Conservation (phyloP, 64 coral and sea anemone genomes). For the Montipora cactus region DNA sequence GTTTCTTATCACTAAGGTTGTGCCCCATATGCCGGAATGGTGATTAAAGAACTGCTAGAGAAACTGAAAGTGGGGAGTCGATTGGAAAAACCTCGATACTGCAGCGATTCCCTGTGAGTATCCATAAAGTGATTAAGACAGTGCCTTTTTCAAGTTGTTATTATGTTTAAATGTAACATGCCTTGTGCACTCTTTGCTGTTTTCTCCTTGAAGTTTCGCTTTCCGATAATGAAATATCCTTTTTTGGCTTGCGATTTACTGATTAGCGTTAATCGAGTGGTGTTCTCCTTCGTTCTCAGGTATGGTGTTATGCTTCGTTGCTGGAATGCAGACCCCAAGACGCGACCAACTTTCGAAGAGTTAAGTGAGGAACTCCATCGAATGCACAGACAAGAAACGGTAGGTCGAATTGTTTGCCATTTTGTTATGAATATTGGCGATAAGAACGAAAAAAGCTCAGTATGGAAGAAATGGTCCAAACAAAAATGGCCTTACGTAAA, state of each 20-base stretch:
- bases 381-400: constrained; percentile 39
- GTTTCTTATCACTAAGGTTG: neutral
- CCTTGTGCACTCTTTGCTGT: no score
- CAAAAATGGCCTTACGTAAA: no score
- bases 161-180: no score
- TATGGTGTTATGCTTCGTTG: constrained; percentile 58
- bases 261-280: no score
- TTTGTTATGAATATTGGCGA: no score
- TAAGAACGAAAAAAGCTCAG: neutral
- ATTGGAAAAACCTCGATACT: constrained; percentile 39
- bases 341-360: constrained; percentile 29
- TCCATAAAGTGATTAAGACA: no score
- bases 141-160: no score
- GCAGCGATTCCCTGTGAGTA: constrained; percentile 47
- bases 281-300: neutral
- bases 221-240: no score
- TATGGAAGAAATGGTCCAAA: neutral
- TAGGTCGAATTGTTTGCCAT: constrained; percentile 1
- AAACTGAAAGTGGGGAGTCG: constrained; percentile 45
- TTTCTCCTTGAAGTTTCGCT: no score
- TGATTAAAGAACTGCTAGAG: neutral
- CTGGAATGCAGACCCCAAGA: constrained; percentile 62
- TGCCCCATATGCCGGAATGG: constrained; percentile 37
- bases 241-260: no score
- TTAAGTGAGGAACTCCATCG: constrained; percentile 44